phyloP scores from a whole-genome alignment of 2,797 vertebrate species.

The Intellagama lesueurii region DNA sequence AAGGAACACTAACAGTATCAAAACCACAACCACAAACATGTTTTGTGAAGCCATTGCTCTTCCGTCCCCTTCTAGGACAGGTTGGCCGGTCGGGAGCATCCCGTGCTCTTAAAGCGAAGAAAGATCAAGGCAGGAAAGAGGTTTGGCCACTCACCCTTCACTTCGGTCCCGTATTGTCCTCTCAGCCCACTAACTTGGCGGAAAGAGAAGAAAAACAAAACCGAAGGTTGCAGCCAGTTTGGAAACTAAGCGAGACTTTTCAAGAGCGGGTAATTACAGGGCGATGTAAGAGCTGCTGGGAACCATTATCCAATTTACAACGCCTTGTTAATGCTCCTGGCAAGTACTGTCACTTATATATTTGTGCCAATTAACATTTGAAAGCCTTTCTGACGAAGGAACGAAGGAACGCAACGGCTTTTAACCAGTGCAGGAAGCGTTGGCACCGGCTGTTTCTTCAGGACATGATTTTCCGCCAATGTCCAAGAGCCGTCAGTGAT shows the following conservation, averaged over 20 bases:
- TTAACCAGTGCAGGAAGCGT: constrained; percentile 33
- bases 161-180: not conserved
- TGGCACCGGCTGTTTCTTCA: constrained; percentile 34
- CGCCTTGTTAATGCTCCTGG: constrained; percentile 33
- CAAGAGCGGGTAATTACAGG: constrained; percentile 41
- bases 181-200: not conserved
- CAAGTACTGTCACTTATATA: constrained; percentile 43
- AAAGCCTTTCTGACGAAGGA: not conserved
- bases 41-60: no score
- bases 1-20: no score
- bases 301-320: constrained; percentile 52
- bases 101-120: no score
- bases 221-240: not conserved
- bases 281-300: constrained; percentile 50
- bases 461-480: constrained; percentile 19
- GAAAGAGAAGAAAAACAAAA: not conserved
- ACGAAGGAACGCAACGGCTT: constrained; percentile 1
- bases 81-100: no score
- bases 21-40: no score
- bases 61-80: no score
- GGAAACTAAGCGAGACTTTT: constrained; percentile 10
- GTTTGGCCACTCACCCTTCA: not conserved
- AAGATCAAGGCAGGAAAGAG: not conserved
- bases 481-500: constrained; percentile 22
- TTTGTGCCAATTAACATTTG: constrained; percentile 46